Evolutionary conservation across 92 coral and sea anemone genomes (phyloP), one percentile per base, ranked within the genome.

Genomic region (Galaxea fascicularis): DNA sequence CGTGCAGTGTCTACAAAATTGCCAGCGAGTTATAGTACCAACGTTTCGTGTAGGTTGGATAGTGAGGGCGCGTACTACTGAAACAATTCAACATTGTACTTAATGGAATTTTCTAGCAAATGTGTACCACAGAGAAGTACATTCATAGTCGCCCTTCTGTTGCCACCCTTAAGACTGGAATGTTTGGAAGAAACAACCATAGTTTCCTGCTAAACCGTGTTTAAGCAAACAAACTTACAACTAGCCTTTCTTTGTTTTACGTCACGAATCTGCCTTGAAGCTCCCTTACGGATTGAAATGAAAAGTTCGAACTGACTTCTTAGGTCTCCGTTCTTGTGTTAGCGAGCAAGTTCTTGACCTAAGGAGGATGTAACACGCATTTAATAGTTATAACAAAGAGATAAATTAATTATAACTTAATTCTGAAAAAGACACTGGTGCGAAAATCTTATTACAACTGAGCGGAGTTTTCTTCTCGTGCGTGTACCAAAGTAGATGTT

Each of bases 181-280:
- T 66, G 12, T 66, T 6, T 17, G 71, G 8, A 69, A 71, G 14
- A 45, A 44, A 16, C 22, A 71, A 66, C 29, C 45, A 22, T 63
- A 41, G 75, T 79, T 79, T 79, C 66, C 84, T 66, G 84, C 75
- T 66, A 21, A 79, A 52, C 74, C 30, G 51, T 65, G 21, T 65
- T 45, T 79, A 79, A 39, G 1, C 31, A 29, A 29, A 35, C 49
- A 49, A 67, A 51, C 21, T 12, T 11, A 69, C n/a, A 12, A 71
- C 24, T 15, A 46, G 46, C 4, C 9, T 24, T 45, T 45, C 18
- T 31, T 24, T 46, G 57, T 22, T 44, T 71, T 20, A 25, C 27
- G 20, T 45, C 56, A 41, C 58, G 25, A 46, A 45, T 71, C 31
- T 11, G 9, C 57, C 44, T 26, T 25, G 4, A 44, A 24, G 29